Conservation (phyloP, 2,888 invertebrate species). For the Vesta saturnalis region DNA sequence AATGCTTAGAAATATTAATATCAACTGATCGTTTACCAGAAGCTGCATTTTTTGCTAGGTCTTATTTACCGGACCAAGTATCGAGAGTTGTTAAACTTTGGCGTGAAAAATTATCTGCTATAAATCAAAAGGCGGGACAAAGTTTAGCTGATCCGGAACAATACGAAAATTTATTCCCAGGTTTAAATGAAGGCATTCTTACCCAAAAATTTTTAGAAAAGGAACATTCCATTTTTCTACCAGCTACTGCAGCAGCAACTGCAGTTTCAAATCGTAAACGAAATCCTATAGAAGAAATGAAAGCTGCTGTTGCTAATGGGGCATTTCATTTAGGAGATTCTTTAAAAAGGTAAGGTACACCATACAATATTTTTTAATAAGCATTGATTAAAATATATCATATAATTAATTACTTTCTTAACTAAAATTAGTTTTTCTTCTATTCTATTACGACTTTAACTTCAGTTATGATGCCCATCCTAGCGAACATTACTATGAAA, state of each 20-base stretch:
- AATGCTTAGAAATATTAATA: constrained; percentile 90
- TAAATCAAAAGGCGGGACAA: constrained; percentile 91
- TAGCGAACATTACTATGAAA: too few relatives aligned
- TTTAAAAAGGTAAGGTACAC: neutral
- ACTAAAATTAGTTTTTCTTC: too few relatives aligned
- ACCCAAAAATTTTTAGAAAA: constrained; percentile 73
- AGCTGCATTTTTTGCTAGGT: constrained; percentile 97
- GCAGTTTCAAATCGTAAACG: constrained; percentile 72
- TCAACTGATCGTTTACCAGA: constrained; percentile 91
- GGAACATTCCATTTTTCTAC: constrained; percentile 62
- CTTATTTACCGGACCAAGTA: constrained; percentile 94
- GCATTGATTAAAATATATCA: too few relatives aligned
- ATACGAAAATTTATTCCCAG: constrained; percentile 97
- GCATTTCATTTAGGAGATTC: constrained; percentile 57
- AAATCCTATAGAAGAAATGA: constrained; percentile 77
- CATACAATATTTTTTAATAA: too few relatives aligned
- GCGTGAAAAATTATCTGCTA: constrained; percentile 81
- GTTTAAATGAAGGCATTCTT: constrained; percentile 75
- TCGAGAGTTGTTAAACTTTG: constrained; percentile 87
- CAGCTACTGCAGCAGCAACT: constrained; percentile 69
- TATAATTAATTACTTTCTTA: too few relatives aligned
- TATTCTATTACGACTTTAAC: too few relatives aligned
- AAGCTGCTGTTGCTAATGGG: constrained; percentile 67
- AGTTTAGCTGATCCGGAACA: constrained; percentile 94
- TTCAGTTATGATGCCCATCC: too few relatives aligned